A percentile compares a stretch with the other conserved stretches of the same genome.
phyloP scores from a whole-genome alignment of 1,140 invertebrate genomes.

The Leptoteleia sp. region DNA sequence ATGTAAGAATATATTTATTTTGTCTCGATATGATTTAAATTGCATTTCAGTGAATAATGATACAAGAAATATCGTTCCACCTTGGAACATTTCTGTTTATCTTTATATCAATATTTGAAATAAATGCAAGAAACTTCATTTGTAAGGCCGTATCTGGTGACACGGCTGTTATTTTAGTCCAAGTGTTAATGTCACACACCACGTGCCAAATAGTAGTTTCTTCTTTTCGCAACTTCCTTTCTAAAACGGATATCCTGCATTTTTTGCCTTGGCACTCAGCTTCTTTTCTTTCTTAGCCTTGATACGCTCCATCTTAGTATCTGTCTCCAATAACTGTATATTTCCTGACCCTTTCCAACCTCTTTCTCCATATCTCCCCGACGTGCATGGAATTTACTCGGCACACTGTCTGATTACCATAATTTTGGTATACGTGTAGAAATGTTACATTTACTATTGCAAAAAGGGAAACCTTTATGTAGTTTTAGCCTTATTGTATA shows the following conservation, averaged over 20 bases:
- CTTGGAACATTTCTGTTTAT: too few relatives aligned
- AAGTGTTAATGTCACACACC: constrained; percentile 56
- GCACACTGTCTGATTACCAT: constrained; percentile 41
- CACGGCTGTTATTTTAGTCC: constrained; percentile 30
- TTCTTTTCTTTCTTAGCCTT: constrained; percentile 45
- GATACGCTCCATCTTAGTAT: constrained; percentile 38
- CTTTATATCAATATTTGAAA: too few relatives aligned
- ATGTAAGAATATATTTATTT: too few relatives aligned
- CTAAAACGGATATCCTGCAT: constrained; percentile 45
- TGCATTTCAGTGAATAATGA: too few relatives aligned
- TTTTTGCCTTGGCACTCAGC: constrained; percentile 50
- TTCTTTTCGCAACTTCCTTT: constrained; percentile 48
- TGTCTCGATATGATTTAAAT: too few relatives aligned
- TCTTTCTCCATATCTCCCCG: constrained; percentile 43
- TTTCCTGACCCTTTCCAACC: constrained; percentile 46
- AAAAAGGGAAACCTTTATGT: background rate
- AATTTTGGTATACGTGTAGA: constrained; percentile 34
- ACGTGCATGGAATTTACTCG: constrained; percentile 55
- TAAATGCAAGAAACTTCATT: constrained; percentile 30
- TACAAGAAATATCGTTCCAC: too few relatives aligned
- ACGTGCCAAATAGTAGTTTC: constrained; percentile 59
- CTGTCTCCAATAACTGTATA: constrained; percentile 61
- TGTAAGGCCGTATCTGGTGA: constrained; percentile 35
- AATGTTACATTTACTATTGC: constrained; percentile 13
- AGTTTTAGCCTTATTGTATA: too few relatives aligned